Evolutionary conservation across 2,113 vertebrate species (phyloP), one percentile per base, ranked within the genome.

Genomic region (Bombycilla garrulus): DNA sequence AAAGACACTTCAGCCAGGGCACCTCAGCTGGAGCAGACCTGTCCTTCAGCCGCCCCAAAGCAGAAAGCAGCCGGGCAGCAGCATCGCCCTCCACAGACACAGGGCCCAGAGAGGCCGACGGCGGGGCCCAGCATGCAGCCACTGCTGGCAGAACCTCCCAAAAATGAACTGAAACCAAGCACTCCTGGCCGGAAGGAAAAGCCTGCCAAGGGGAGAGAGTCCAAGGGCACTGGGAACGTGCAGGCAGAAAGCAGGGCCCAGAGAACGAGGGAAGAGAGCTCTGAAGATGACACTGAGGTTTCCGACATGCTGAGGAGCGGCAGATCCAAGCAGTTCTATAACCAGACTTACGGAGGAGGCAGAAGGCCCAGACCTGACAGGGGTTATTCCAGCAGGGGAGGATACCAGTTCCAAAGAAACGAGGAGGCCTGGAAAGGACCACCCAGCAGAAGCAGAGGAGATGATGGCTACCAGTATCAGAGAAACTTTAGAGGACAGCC

Each of bases 311-410:
- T 98, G 94, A 97, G 74, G 87, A 98, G 98, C 6, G 98, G 98
- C 3, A 94, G 97, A 87, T 96, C 98, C 87, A 98, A 98, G 95
- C 98, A 98, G 19, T 98, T 98, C 81, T 98, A 98, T 53, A 98
- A 97, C 90, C 98, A 98, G 96, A 97, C 97, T 38, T 98, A 97
- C 0, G 98, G 98, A 54, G 94, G 96, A 77, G 95, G 97, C 65
- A 97, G 98, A 65, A 98, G 97, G 90, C 97, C 97, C n/a, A 98
- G 97, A 77, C 88, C 88, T 10, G 98, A 98, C 25, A 97, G 97
- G 97, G 96, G 95, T 44, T 97, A 97, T 47, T 91, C 98, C 50
- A 96, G 95, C 19, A 95, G 98, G 74, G 98, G 98, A 38, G 97
- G 97, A 6, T 98, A 98, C 89, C 98, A 97, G 26, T 97, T 98